Evolutionary conservation across 2,888 invertebrate genomes (phyloP), one percentile per base, ranked within the genome.

Genomic region (Argynnis bischoffii): DNA sequence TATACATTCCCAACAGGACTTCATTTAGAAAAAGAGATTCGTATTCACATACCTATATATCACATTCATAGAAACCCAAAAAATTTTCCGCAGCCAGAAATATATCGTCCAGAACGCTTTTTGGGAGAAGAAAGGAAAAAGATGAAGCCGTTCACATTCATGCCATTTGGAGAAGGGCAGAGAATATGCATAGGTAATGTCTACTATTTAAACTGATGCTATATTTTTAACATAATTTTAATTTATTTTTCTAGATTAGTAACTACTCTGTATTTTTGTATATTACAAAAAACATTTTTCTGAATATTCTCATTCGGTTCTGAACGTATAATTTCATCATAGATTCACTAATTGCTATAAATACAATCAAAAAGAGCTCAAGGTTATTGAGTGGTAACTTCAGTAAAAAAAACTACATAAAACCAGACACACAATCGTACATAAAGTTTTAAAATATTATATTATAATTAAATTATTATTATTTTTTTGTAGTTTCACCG

Each of bases 141-240:
- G 5, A 79, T 89, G 5, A 81, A 70, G 18, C 86, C 84, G 0
- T 87, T 81, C 61, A 85, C 85, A 0, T 89, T 84, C 69, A 72
- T 88, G 57, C 88, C 90, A 0, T 90, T 89, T 69, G 90, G 90
- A 16, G 89, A 87, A 68, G 90, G 89, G 0, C 88, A 83, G 0
- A 81, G 89, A 67, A 77, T 81, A 48, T 90, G 90, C 68, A 81
- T 90, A n/a, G 89, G 90, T 89, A 77, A 63, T 5, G 6, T 6
- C 6, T 6, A n/a, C n/a, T 55, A 31, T 14, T 14, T 31, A n/a
- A n/a, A 31, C 55, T 55, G 4, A 6, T 15, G 55, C 21, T 11
- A 13, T 21, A 3, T 14, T 6, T 51, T 53, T 26, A 14, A 14
- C 16, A 21, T 21, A 53, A 53, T 53, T 13, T 26, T 14, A 13